These are phyloP conservation scores for Nyctalus aviator DNA, from an alignment of 2,797 vertebrate species.

Conservation along the genomic window DNA sequence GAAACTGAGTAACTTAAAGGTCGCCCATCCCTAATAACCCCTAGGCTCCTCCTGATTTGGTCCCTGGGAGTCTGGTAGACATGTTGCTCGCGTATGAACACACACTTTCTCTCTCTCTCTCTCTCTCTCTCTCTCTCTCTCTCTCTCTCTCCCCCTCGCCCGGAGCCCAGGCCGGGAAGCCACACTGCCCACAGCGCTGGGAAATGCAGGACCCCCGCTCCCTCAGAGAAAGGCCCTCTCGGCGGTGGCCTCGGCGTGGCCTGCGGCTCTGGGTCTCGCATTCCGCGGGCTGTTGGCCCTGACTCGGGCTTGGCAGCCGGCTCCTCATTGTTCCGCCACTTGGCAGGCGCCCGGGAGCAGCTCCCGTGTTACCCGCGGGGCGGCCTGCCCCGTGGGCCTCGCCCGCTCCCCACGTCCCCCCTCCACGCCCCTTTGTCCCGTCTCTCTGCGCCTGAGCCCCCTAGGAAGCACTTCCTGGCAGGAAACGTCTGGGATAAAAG, in stretches of 20 bases:
- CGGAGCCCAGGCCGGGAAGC: background rate
- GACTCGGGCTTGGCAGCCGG: slow-evolving; percentile 65
- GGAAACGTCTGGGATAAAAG: background rate
- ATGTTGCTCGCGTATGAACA: too few species aligned
- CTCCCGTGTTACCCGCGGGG: background rate
- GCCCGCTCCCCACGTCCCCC: accelerated
- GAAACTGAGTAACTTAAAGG: background rate
- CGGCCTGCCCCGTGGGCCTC: background rate
- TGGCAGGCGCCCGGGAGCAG: slow-evolving; percentile 42
- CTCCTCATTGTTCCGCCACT: slow-evolving; percentile 65
- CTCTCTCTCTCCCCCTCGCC: accelerated
- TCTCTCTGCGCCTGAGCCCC: background rate
- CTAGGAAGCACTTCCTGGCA: background rate
- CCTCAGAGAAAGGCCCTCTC: slow-evolving; percentile 5
- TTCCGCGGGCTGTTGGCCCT: slow-evolving; percentile 71
- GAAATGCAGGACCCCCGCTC: background rate
- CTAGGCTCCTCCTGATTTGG: accelerated
- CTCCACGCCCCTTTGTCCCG: background rate
- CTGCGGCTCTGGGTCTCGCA: slow-evolving; percentile 44
- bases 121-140: too few species aligned
- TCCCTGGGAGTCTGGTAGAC: background rate
- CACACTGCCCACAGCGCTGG: accelerated
- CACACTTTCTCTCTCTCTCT: too few species aligned
- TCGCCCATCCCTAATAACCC: background rate
- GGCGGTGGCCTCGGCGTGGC: slow-evolving; percentile 11